Evolutionary conservation across 1,140 invertebrate species (phyloP).

Genomic region (Cherax destructor): DNA sequence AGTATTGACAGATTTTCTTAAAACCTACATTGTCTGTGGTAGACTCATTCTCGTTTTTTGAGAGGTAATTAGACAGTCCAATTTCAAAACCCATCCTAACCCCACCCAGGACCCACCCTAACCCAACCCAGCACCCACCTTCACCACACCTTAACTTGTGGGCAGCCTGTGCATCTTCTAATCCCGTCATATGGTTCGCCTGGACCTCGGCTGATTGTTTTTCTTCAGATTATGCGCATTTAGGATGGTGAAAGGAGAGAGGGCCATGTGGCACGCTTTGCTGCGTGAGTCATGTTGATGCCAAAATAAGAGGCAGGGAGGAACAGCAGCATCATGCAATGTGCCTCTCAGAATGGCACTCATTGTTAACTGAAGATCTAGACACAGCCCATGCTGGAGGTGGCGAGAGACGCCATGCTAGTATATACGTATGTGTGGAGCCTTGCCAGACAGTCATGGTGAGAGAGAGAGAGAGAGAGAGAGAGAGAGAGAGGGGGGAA

Average conservation of each 20-base stretch:
- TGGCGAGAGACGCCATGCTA: background rate
- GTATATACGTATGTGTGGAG: background rate
- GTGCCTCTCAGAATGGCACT: background rate
- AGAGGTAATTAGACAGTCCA: too few species aligned
- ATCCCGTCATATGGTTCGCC: background rate
- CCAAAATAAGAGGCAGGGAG: background rate
- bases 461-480: too few species aligned
- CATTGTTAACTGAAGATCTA: background rate
- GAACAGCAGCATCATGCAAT: background rate
- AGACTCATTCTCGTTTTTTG: background rate
- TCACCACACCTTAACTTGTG: too few species aligned
- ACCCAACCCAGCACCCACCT: too few species aligned
- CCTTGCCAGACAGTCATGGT: too few species aligned
- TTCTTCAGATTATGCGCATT: background rate
- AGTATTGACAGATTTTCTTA: background rate
- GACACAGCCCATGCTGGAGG: background rate
- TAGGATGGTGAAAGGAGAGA: background rate
- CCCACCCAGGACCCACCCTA: background rate
- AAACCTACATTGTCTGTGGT: background rate
- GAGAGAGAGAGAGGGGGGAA: background rate
- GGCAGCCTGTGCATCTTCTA: too few species aligned
- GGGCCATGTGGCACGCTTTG: background rate
- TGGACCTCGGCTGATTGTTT: background rate
- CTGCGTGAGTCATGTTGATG: background rate
- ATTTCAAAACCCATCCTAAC: background rate